These are phyloP conservation scores for Prinia subflava DNA, from an alignment of 2,113 vertebrate genomes.

Conservation along the genomic window DNA sequence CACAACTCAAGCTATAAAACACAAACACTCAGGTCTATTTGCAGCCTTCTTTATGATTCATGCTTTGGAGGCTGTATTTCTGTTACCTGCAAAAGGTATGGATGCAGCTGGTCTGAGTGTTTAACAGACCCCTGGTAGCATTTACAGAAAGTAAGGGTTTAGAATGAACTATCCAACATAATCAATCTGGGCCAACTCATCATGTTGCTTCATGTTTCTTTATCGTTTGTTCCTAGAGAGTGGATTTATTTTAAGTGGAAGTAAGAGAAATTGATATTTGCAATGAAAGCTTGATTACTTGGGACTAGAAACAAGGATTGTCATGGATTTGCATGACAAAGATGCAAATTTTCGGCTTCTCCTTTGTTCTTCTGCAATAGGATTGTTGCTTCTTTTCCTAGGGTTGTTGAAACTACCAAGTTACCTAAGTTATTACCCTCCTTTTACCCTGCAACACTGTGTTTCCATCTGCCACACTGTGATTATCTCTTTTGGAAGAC, in stretches of 20 bases:
- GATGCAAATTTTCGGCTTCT: background rate
- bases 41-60: background rate
- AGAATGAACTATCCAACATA: background rate
- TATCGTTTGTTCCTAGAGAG: background rate
- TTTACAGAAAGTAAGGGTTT: background rate
- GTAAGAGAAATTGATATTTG: background rate
- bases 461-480: background rate
- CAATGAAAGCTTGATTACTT: background rate
- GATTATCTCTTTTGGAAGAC: background rate
- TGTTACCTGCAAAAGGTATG: background rate
- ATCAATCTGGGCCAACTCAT: background rate
- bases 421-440: background rate
- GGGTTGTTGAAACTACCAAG: background rate
- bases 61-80: background rate
- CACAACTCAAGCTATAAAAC: background rate
- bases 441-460: background rate
- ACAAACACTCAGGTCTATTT: background rate
- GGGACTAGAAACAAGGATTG: background rate
- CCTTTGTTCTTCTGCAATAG: background rate
- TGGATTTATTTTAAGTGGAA: background rate
- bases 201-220: background rate
- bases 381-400: background rate
- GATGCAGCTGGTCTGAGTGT: background rate
- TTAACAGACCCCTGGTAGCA: background rate
- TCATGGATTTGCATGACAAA: background rate